Evolutionary conservation across 2,888 invertebrate genomes (phyloP).

Genomic region (Torymus tubicola): DNA sequence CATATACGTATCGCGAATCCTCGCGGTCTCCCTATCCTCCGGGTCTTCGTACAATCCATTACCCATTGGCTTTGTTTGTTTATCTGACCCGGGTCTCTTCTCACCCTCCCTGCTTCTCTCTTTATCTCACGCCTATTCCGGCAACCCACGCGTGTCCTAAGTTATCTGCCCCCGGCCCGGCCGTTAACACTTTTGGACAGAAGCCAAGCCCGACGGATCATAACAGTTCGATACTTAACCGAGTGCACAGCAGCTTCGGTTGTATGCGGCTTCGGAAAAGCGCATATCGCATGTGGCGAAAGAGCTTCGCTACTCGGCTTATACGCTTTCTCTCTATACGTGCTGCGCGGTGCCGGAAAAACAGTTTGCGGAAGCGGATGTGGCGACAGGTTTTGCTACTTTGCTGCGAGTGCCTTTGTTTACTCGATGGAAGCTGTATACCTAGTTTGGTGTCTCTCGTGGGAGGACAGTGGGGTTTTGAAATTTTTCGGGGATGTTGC

Average conservation of each 20-base stretch:
- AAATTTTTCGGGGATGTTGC: no score
- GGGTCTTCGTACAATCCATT: conserved; percentile 35
- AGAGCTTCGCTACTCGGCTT: neutral
- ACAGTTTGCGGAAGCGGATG: conserved; percentile 2
- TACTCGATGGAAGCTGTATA: neutral
- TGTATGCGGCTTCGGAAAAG: neutral
- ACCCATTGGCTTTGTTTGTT: conserved; percentile 47
- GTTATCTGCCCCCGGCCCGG: conserved; percentile 60
- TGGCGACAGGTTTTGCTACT: conserved; percentile 13
- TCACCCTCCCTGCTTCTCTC: neutral
- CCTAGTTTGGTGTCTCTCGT: no score
- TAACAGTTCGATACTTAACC: conserved; percentile 66
- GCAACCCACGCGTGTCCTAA: conserved; percentile 61
- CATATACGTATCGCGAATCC: no score
- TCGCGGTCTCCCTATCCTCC: no score
- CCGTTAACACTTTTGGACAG: neutral
- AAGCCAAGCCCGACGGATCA: conserved; percentile 55
- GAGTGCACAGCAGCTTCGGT: neutral
- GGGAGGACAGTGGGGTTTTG: no score
- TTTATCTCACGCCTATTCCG: conserved; percentile 34
- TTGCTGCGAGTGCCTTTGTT: neutral
- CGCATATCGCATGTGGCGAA: neutral
- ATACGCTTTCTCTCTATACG: no score
- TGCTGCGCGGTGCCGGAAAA: no score
- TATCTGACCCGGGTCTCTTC: conserved; percentile 19